These are phyloP conservation scores for Hemicordylus capensis DNA, from an alignment of 2,113 vertebrate species.

Conservation along the genomic window DNA sequence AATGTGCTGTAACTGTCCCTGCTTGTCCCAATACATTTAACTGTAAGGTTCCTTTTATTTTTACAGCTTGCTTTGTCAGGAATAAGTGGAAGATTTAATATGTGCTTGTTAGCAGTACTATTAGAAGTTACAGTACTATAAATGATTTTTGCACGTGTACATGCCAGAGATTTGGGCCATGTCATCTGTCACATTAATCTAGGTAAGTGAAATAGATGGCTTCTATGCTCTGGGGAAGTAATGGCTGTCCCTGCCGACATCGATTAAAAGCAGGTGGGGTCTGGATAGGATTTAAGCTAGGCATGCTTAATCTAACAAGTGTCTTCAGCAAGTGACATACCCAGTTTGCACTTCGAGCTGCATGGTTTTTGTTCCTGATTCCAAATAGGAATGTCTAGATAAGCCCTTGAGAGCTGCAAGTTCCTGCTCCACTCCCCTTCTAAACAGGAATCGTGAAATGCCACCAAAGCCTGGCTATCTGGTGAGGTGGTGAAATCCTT, in stretches of 20 bases:
- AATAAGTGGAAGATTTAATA: constrained; percentile 33
- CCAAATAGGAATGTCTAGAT: not conserved
- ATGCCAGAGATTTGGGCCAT: constrained; percentile 19
- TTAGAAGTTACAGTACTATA: constrained; percentile 8
- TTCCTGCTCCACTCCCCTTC: not conserved
- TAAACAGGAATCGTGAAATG: not conserved
- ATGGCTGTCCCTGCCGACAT: not conserved
- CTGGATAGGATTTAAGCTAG: constrained; percentile 4
- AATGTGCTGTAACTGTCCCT: constrained; percentile 16
- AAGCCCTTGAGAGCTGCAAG: not conserved
- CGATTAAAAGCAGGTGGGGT: constrained; percentile 11
- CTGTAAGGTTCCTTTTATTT: constrained; percentile 15
- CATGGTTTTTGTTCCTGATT: constrained; percentile 2
- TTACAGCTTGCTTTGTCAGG: not conserved
- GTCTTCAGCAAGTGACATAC: not conserved
- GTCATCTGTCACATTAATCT: constrained; percentile 25
- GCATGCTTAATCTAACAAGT: not conserved
- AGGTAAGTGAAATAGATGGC: constrained; percentile 3
- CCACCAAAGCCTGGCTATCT: not conserved
- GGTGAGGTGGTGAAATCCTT: not conserved
- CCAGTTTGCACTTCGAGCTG: not conserved
- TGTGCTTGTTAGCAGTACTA: not conserved
- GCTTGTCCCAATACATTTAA: constrained; percentile 14
- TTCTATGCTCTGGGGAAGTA: not conserved
- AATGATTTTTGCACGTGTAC: constrained; percentile 5